phyloP scores from a whole-genome alignment of 2,113 vertebrate species.

The Stegostoma tigrinum region DNA sequence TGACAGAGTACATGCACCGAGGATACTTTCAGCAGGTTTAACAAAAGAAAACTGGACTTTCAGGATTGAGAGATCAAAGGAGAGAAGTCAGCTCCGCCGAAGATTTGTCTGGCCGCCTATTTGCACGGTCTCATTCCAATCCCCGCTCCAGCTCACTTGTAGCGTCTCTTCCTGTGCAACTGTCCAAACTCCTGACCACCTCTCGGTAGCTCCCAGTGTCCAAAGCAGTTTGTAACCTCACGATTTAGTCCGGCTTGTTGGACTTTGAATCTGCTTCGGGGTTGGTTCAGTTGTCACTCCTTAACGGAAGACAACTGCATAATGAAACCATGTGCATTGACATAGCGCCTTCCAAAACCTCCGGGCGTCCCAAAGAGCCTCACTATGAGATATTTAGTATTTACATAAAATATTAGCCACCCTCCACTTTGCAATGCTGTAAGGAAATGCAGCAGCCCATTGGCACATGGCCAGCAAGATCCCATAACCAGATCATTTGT shows the following conservation, averaged over 20 bases:
- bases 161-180: too few relatives aligned
- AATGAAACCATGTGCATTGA: background rate
- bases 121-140: background rate
- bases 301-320: background rate
- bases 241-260: background rate
- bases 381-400: background rate
- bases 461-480: background rate
- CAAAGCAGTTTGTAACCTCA: too few relatives aligned
- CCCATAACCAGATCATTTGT: background rate
- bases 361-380: background rate
- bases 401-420: too few relatives aligned
- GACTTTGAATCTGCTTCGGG: background rate
- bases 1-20: background rate
- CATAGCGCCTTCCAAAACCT: background rate
- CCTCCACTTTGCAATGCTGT: background rate
- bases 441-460: background rate
- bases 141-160: too few relatives aligned
- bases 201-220: too few relatives aligned
- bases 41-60: background rate
- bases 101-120: background rate
- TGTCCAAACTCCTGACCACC: too few relatives aligned
- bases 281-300: background rate
- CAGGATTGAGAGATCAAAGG: background rate
- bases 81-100: background rate
- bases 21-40: background rate